These are phyloP conservation scores for Telenomus remus DNA, from an alignment of 1,140 invertebrate species.

Conservation along the genomic window DNA sequence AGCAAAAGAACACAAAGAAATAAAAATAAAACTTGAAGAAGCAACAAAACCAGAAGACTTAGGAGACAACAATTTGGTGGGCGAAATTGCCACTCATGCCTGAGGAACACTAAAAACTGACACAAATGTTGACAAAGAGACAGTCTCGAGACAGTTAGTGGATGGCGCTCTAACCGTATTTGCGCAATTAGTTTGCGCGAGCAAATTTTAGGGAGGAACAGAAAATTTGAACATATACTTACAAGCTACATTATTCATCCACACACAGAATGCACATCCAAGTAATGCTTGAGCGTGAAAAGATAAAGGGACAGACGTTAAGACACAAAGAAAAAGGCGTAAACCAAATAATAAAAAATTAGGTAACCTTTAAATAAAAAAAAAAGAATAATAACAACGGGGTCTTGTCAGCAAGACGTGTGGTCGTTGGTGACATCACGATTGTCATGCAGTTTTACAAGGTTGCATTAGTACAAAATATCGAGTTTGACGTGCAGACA, in stretches of 20 bases:
- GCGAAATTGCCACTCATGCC: no score
- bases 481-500: constrained; percentile 33
- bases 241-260: neutral
- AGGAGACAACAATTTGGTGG: no score
- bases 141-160: constrained; percentile 13
- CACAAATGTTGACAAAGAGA: neutral
- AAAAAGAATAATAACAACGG: no score
- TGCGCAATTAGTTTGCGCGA: constrained; percentile 25
- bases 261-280: neutral
- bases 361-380: no score
- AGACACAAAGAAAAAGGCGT: constrained; percentile 3
- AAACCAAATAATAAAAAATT: no score
- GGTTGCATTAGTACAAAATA: constrained; percentile 11
- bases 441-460: constrained; percentile 26
- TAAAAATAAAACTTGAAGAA: no score
- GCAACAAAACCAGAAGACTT: no score
- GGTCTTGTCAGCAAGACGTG: neutral
- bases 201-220: neutral
- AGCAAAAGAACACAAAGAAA: no score
- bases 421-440: neutral
- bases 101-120: no score
- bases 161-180: constrained; percentile 42
- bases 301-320: neutral
- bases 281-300: constrained; percentile 2
- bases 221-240: constrained; percentile 2